Conservation (phyloP, 53 echinoderm and acorn worm genomes). For the Crossaster papposus region DNA sequence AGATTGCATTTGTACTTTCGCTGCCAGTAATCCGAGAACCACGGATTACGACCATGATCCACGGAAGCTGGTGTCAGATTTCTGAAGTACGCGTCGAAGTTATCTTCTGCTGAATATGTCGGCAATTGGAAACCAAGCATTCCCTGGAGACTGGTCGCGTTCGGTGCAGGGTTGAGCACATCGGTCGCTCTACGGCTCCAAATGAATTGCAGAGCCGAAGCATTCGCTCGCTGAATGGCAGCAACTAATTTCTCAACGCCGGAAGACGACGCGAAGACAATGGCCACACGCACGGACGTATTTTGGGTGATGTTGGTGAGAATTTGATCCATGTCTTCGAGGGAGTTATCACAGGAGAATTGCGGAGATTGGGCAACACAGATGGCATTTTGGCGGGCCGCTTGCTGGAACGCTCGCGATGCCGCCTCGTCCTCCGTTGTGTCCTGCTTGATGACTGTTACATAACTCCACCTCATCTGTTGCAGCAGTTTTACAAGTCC, state of each 20-base stretch:
- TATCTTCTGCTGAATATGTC: not conserved
- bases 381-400: slow-evolving; percentile 63
- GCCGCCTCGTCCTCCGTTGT: slow-evolving; percentile 60
- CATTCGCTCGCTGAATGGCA: slow-evolving; percentile 23
- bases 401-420: slow-evolving; percentile 51
- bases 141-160: not conserved
- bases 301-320: slow-evolving; percentile 32
- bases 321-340: slow-evolving; percentile 21
- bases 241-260: slow-evolving; percentile 2
- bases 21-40: slow-evolving; percentile 79
- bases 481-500: slow-evolving; percentile 59
- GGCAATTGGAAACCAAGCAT: not conserved
- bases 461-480: slow-evolving; percentile 65
- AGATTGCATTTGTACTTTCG: slow-evolving; percentile 58
- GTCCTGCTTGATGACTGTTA: slow-evolving; percentile 55
- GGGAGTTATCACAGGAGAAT: not conserved
- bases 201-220: slow-evolving; percentile 11
- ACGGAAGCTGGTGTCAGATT: slow-evolving; percentile 54
- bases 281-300: slow-evolving; percentile 30
- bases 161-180: not conserved
- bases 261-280: slow-evolving; percentile 62
- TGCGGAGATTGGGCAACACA: slow-evolving; percentile 46
- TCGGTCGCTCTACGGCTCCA: not conserved
- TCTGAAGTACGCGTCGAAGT: slow-evolving; percentile 75
- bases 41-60: slow-evolving; percentile 62